Evolutionary conservation across 2,888 invertebrate species (phyloP).

Genomic region (Chirona hameri): DNA sequence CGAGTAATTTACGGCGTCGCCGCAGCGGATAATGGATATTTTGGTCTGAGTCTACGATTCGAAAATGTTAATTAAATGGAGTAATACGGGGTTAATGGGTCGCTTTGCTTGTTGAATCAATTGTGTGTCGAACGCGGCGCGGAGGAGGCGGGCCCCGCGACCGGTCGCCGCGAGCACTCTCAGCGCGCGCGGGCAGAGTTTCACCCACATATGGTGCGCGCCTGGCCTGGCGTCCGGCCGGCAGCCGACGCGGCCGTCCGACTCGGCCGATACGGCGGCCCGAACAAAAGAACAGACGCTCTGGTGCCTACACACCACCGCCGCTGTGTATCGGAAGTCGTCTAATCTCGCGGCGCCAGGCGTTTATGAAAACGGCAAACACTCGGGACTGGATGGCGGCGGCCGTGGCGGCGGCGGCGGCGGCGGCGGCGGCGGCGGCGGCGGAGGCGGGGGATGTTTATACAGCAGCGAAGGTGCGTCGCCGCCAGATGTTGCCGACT

Average conservation of each 20-base stretch:
- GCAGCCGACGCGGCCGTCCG: not conserved
- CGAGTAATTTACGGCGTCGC: not conserved
- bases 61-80: slow-evolving; percentile 27
- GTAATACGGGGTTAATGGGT: slow-evolving; percentile 24
- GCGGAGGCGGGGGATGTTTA: not conserved
- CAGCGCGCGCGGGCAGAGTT: not conserved
- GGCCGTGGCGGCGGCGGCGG: not conserved
- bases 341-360: not conserved
- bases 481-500: not conserved
- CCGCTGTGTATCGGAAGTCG: not conserved
- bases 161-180: not conserved
- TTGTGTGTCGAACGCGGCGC: not conserved
- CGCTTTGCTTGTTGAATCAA: slow-evolving; percentile 25
- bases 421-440: not conserved
- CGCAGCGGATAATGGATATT: not conserved
- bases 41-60: not conserved
- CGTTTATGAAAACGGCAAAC: slow-evolving; percentile 10
- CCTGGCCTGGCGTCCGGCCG: not conserved
- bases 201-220: not conserved
- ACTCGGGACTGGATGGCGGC: not conserved
- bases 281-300: not conserved
- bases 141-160: not conserved
- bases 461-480: not conserved
- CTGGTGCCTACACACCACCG: not conserved
- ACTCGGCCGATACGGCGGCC: not conserved